A percentile compares a stretch with the other conserved stretches of the same genome.
Conservation (phyloP, 2,113 vertebrate species). For the Micronycteris hirsuta region DNA sequence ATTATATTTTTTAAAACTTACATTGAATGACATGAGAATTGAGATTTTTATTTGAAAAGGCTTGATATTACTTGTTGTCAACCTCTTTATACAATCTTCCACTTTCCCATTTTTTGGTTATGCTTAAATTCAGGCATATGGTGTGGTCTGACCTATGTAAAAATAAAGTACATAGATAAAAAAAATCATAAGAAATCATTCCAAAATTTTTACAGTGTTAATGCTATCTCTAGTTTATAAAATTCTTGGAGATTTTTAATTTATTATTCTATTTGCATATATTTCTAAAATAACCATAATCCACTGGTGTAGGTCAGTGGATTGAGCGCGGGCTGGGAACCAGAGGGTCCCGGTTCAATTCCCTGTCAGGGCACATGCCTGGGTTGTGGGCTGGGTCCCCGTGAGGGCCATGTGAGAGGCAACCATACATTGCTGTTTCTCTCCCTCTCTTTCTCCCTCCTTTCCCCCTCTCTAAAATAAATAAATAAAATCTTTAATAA, state of each 20-base stretch:
- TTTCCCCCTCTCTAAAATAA: too few relatives aligned
- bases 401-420: too few relatives aligned
- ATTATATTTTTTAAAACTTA: background rate
- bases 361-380: too few relatives aligned
- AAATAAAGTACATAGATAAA: constrained; percentile 1
- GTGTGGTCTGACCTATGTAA: background rate
- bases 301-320: too few relatives aligned
- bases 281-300: constrained; percentile 22
- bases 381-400: too few relatives aligned
- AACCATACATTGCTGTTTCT: too few relatives aligned
- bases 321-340: too few relatives aligned
- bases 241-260: background rate
- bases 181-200: background rate
- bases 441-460: too few relatives aligned
- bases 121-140: background rate
- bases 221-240: background rate
- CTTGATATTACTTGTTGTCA: constrained; percentile 33
- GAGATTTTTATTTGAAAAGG: constrained; percentile 21
- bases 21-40: background rate
- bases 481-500: too few relatives aligned
- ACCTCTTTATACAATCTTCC: background rate
- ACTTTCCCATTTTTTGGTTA: constrained; percentile 1
- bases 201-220: background rate
- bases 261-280: background rate
- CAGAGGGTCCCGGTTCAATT: too few relatives aligned